Conservation (phyloP, 2,113 vertebrate species). For the Suncus etruscus region DNA sequence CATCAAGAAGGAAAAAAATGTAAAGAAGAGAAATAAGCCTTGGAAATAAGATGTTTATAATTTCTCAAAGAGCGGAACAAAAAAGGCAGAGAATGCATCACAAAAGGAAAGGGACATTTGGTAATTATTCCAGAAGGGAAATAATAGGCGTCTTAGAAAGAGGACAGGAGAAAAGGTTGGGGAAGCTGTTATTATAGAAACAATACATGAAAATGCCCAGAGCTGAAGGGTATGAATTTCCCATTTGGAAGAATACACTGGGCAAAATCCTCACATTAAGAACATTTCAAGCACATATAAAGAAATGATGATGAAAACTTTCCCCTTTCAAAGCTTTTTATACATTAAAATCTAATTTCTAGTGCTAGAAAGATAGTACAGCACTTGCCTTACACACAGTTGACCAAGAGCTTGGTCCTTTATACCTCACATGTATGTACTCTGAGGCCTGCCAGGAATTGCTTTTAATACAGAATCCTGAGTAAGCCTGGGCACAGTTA, state of each 20-base stretch:
- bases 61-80: background rate
- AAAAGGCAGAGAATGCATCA: background rate
- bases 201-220: conserved; percentile 7
- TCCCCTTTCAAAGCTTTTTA: too few relatives aligned
- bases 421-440: too few relatives aligned
- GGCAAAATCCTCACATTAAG: background rate
- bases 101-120: background rate
- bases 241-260: background rate
- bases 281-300: conserved; percentile 20
- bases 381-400: too few relatives aligned
- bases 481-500: too few relatives aligned
- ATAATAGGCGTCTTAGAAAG: conserved; percentile 7
- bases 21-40: conserved; percentile 19
- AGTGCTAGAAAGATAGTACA: too few relatives aligned
- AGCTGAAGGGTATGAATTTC: background rate
- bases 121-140: conserved; percentile 21
- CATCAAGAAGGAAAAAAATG: background rate
- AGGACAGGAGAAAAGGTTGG: background rate
- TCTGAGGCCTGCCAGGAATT: too few relatives aligned
- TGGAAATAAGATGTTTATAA: conserved; percentile 8
- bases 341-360: too few relatives aligned
- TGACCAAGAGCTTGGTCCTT: too few relatives aligned
- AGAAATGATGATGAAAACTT: background rate
- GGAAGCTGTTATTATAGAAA: conserved; percentile 14
- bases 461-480: too few relatives aligned